These are phyloP conservation scores for Ailurus styani DNA, from an alignment of 2,113 vertebrate genomes.

Conservation along the genomic window DNA sequence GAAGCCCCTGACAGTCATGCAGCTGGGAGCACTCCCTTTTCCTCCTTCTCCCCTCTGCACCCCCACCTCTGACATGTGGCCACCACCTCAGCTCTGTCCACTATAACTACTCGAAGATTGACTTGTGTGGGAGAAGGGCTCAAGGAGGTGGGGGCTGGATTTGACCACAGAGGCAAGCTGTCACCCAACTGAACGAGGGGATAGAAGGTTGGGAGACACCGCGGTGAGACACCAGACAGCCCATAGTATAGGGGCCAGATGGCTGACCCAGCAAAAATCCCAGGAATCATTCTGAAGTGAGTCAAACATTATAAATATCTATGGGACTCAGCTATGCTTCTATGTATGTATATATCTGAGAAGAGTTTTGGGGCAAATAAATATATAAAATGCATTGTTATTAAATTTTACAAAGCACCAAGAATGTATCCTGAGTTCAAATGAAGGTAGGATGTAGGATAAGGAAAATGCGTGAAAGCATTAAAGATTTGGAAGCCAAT, in stretches of 20 bases:
- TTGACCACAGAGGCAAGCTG: conserved; percentile 34
- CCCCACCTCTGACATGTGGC: background rate
- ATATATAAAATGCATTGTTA: conserved; percentile 27
- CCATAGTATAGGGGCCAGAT: conserved; percentile 2
- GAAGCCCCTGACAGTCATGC: conserved; percentile 59
- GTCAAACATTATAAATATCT: conserved; percentile 52
- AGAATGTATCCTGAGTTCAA: conserved; percentile 28
- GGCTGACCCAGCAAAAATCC: conserved; percentile 62
- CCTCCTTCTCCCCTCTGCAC: background rate
- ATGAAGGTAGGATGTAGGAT: background rate
- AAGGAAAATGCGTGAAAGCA: background rate
- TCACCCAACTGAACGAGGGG: background rate
- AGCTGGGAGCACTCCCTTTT: conserved; percentile 42
- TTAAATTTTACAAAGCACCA: conserved; percentile 14
- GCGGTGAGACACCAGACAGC: conserved; percentile 4
- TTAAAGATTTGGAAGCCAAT: background rate
- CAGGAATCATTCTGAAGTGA: conserved; percentile 46
- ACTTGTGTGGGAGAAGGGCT: background rate
- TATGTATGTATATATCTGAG: background rate
- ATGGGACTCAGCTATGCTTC: background rate
- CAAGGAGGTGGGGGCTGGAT: background rate
- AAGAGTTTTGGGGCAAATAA: background rate
- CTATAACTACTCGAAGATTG: background rate
- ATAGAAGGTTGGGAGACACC: background rate
- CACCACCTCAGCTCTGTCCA: background rate